Conservation (phyloP, 1,140 invertebrate genomes). For the Wasmannia auropunctata region DNA sequence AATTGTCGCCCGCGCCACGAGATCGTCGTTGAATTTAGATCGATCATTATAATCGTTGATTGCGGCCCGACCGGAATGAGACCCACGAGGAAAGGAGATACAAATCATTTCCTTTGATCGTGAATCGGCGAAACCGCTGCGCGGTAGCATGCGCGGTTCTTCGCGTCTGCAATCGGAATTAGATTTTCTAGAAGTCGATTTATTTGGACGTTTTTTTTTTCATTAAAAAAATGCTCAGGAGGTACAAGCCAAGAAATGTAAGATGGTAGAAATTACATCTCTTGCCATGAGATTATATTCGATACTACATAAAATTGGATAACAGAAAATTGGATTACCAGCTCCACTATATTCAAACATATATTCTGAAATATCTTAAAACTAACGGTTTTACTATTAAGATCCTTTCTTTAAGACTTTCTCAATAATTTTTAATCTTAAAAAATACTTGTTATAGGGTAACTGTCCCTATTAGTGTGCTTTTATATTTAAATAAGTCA, state of each 20-base stretch:
- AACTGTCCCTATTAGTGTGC: too few species aligned
- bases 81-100: slow-evolving; percentile 52
- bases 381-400: background rate
- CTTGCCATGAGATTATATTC: background rate
- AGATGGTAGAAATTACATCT: background rate
- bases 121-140: background rate
- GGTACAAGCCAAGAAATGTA: background rate
- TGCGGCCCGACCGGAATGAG: slow-evolving; percentile 32
- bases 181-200: background rate
- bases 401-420: background rate
- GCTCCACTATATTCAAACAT: background rate
- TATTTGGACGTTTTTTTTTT: background rate
- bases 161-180: slow-evolving; percentile 8
- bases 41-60: slow-evolving; percentile 62
- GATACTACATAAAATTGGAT: background rate
- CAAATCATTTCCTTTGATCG: slow-evolving; percentile 45
- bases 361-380: background rate
- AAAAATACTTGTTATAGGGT: background rate
- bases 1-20: slow-evolving; percentile 44
- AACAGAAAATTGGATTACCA: background rate
- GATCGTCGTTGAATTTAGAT: slow-evolving; percentile 56
- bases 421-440: background rate
- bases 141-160: background rate
- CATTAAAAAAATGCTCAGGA: background rate
- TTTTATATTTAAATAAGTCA: too few species aligned